A percentile compares a stretch with the other conserved stretches of the same genome.
Evolutionary conservation across 1,140 invertebrate species (phyloP).

Genomic region (Eumeta japonica): DNA sequence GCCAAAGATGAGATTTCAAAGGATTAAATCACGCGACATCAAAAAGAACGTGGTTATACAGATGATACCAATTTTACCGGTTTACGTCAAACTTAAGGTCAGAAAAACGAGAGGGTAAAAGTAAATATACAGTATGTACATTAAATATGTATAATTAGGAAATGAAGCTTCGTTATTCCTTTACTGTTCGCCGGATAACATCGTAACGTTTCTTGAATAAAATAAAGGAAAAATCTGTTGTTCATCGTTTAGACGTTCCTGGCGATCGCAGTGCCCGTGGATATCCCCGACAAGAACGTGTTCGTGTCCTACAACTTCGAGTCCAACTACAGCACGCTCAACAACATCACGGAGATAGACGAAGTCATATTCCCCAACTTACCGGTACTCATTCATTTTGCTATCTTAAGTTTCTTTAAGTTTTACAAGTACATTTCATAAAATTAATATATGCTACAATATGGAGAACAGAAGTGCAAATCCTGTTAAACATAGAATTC

Average conservation of each 20-base stretch:
- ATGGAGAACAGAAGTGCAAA: background rate
- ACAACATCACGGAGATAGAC: conserved; percentile 45
- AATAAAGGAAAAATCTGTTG: no score
- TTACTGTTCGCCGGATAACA: no score
- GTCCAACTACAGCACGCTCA: conserved; percentile 63
- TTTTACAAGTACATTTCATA: background rate
- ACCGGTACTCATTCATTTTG: conserved; percentile 21
- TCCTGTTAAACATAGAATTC: background rate
- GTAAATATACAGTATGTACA: no score
- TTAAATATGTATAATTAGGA: no score
- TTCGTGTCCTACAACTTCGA: conserved; percentile 76
- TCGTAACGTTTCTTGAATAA: no score
- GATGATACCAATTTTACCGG: no score
- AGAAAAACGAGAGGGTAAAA: no score
- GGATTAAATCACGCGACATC: no score
- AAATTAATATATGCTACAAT: background rate
- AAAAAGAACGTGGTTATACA: no score
- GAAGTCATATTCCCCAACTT: conserved; percentile 45
- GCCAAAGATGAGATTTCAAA: no score
- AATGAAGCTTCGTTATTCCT: no score
- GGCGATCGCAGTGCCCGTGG: conserved; percentile 70
- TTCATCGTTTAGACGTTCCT: conserved; percentile 61
- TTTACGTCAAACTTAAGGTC: no score
- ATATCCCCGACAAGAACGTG: conserved; percentile 67
- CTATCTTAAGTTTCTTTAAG: background rate